phyloP scores from a whole-genome alignment of 1,140 invertebrate species.

The Vanessa atalanta region DNA sequence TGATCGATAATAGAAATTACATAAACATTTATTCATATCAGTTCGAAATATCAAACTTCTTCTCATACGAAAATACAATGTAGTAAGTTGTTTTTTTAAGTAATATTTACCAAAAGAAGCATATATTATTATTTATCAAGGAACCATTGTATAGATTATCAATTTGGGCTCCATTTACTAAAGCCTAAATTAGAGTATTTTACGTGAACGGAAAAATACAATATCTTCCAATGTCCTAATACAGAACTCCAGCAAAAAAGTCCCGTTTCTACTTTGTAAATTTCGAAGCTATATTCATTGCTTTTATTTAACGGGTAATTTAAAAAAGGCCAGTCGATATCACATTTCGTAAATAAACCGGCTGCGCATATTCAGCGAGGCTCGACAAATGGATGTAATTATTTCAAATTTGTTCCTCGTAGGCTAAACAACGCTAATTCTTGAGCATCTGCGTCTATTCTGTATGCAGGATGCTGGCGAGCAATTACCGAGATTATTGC shows the following conservation, averaged over 20 bases:
- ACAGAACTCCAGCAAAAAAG: background rate
- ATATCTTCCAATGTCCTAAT: background rate
- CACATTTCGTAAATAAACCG: slow-evolving; percentile 25
- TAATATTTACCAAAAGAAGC: too few species aligned
- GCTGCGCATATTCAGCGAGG: slow-evolving; percentile 14
- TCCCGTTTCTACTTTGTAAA: background rate
- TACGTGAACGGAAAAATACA: background rate
- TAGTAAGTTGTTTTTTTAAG: too few species aligned
- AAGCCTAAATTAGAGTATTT: too few species aligned
- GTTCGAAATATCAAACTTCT: too few species aligned
- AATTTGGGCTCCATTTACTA: too few species aligned
- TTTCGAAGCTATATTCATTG: background rate
- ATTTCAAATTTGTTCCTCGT: slow-evolving; percentile 27
- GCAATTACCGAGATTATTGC: slow-evolving; percentile 69
- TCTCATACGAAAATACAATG: too few species aligned
- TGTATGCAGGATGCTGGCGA: slow-evolving; percentile 50
- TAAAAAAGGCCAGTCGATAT: slow-evolving; percentile 6
- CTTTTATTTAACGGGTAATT: background rate
- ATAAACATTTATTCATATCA: too few species aligned
- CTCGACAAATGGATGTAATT: slow-evolving; percentile 26
- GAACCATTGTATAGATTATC: too few species aligned
- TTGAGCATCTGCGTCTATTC: slow-evolving; percentile 41
- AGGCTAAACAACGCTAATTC: slow-evolving; percentile 32
- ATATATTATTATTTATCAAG: too few species aligned
- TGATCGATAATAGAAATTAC: too few species aligned